Evolutionary conservation across 1,140 invertebrate species (phyloP).

Genomic region (Leptinotarsa defecta): DNA sequence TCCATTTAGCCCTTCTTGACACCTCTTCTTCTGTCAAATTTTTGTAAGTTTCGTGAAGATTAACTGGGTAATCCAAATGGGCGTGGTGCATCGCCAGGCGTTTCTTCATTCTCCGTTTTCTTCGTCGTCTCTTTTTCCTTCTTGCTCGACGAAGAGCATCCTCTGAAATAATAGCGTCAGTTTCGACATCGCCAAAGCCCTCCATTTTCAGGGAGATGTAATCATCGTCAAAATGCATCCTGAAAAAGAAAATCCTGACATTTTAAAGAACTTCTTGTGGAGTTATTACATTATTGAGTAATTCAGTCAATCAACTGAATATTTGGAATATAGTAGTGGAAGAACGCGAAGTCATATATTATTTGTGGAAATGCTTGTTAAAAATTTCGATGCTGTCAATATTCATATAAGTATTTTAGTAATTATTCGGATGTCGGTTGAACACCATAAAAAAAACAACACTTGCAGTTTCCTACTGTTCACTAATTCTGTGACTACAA

Average conservation of each 20-base stretch:
- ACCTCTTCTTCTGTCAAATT: slow-evolving; percentile 75
- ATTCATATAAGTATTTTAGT: too few species aligned
- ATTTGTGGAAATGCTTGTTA: too few species aligned
- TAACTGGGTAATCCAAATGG: slow-evolving; percentile 35
- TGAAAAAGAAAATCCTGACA: slow-evolving; percentile 37
- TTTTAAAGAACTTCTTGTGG: too few species aligned
- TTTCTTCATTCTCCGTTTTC: slow-evolving; percentile 50
- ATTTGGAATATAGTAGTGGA: too few species aligned
- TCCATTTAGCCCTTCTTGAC: slow-evolving; percentile 81
- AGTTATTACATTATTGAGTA: too few species aligned
- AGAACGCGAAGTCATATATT: too few species aligned
- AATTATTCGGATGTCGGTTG: too few species aligned
- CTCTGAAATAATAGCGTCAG: slow-evolving; percentile 54
- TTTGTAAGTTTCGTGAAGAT: slow-evolving; percentile 50
- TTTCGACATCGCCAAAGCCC: slow-evolving; percentile 57
- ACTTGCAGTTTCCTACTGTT: too few species aligned
- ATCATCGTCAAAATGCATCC: slow-evolving; percentile 60
- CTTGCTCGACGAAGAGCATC: slow-evolving; percentile 49
- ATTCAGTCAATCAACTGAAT: too few species aligned
- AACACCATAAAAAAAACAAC: too few species aligned
- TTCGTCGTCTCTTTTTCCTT: slow-evolving; percentile 51
- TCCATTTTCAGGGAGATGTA: slow-evolving; percentile 61
- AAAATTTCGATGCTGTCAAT: too few species aligned
- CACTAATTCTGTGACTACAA: too few species aligned
- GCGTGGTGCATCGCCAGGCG: slow-evolving; percentile 34